Evolutionary conservation across 2,797 vertebrate genomes (phyloP).

Genomic region (Acrossocheilus fasciatus): DNA sequence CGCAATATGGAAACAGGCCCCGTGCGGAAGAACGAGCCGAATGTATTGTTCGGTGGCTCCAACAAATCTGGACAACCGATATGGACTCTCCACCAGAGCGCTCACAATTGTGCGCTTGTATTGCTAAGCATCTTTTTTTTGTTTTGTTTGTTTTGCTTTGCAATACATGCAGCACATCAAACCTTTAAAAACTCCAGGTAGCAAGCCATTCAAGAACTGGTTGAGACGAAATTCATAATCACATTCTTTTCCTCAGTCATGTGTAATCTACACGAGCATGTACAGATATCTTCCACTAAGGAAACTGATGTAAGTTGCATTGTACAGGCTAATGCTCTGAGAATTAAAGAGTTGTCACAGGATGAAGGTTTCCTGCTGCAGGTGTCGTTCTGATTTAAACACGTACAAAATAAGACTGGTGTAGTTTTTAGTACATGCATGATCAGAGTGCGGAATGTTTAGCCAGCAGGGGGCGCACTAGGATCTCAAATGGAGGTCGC

Average conservation of each 20-base stretch:
- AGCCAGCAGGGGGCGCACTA: slow-evolving; percentile 27
- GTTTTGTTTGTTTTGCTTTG: slow-evolving; percentile 21
- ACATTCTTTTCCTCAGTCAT: slow-evolving; percentile 3
- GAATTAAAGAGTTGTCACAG: slow-evolving; percentile 19
- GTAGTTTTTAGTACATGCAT: not conserved
- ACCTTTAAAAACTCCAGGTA: not conserved
- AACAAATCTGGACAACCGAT: slow-evolving; percentile 66
- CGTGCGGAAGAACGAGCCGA: slow-evolving; percentile 74
- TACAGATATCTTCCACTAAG: slow-evolving; percentile 22
- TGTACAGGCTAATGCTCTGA: slow-evolving; percentile 16
- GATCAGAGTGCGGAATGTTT: not conserved
- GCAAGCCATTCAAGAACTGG: slow-evolving; percentile 1
- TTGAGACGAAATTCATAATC: not conserved
- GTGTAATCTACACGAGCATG: slow-evolving; percentile 32
- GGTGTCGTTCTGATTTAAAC: not conserved
- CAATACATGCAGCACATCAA: slow-evolving; percentile 40
- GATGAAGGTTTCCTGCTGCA: not conserved
- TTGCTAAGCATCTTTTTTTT: slow-evolving; percentile 13
- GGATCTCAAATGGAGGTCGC: not conserved
- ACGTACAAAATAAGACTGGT: not conserved
- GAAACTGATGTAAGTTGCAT: not conserved
- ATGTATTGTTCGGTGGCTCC: slow-evolving; percentile 52
- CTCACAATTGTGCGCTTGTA: slow-evolving; percentile 64
- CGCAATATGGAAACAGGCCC: slow-evolving; percentile 69
- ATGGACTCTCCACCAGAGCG: slow-evolving; percentile 67